phyloP scores from a whole-genome alignment of 2,113 vertebrate species.

The Chlorodrepanis virens region DNA sequence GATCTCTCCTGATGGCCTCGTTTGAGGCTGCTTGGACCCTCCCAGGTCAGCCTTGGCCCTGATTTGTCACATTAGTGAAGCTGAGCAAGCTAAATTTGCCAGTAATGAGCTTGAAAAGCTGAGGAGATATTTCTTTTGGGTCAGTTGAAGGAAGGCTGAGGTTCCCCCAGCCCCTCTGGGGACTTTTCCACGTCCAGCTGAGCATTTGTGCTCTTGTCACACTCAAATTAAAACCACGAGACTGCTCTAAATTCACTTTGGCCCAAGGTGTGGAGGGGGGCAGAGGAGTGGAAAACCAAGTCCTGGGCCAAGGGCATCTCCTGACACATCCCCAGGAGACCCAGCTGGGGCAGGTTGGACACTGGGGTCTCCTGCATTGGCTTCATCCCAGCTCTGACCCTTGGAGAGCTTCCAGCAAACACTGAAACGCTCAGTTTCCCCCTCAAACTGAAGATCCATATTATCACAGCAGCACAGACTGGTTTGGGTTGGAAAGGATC shows the following conservation, averaged over 20 bases:
- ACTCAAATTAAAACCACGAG: neutral
- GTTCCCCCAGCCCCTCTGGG: neutral
- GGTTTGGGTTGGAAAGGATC: neutral
- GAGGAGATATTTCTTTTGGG: neutral
- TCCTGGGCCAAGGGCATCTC: neutral
- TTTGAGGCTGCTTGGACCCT: neutral
- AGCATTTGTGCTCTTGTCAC: neutral
- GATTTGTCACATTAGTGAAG: neutral
- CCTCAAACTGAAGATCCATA: rapidly evolving
- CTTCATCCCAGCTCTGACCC: neutral
- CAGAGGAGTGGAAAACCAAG: neutral
- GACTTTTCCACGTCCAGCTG: neutral
- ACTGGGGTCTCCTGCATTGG: rapidly evolving
- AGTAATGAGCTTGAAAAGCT: neutral
- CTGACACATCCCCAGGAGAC: neutral
- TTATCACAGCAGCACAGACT: neutral
- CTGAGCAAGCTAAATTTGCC: neutral
- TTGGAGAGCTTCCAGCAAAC: neutral
- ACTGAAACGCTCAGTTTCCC: neutral
- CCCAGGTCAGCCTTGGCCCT: neutral
- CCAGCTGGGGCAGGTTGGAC: neutral
- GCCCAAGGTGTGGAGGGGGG: neutral
- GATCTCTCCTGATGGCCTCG: rapidly evolving
- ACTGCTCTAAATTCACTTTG: neutral
- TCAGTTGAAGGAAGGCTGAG: neutral